These are phyloP conservation scores for Cordilura impudica DNA, from an alignment of 2,888 invertebrate genomes.

Conservation along the genomic window DNA sequence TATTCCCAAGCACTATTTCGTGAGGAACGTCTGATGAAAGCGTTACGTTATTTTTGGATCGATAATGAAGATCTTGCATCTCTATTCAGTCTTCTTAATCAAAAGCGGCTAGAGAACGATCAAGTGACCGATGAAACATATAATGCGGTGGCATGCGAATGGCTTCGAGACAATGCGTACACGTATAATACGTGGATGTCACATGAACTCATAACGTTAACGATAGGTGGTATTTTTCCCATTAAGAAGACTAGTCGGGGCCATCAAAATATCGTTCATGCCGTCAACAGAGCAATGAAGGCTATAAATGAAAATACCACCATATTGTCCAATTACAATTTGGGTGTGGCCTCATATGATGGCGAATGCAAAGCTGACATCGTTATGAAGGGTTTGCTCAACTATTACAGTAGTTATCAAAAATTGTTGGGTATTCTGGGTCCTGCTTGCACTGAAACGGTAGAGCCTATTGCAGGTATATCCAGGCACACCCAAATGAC, in stretches of 20 bases:
- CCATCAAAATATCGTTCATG: conserved; percentile 79
- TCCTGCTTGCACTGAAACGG: conserved; percentile 89
- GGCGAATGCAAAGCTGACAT: conserved; percentile 85
- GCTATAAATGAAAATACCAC: conserved; percentile 82
- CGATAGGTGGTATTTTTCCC: conserved; percentile 80
- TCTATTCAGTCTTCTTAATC: conserved; percentile 20
- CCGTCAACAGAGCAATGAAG: conserved; percentile 82
- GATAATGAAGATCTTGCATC: conserved; percentile 52
- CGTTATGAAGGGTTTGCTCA: conserved; percentile 87
- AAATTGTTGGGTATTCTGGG: conserved; percentile 86
- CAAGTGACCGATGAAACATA: conserved; percentile 59
- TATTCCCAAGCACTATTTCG: conserved; percentile 81
- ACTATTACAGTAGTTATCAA: conserved; percentile 80
- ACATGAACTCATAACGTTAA: conserved; percentile 63
- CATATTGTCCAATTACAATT: conserved; percentile 81
- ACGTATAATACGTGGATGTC: conserved; percentile 79
- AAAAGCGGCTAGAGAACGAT: conserved; percentile 8
- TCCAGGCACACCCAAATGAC: conserved; percentile 85
- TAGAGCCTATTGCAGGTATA: conserved; percentile 87
- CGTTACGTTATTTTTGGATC: conserved; percentile 68
- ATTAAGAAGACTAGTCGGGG: conserved; percentile 81
- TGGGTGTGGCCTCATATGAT: conserved; percentile 81
- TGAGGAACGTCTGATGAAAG: conserved; percentile 64
- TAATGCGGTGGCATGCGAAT: conserved; percentile 81
- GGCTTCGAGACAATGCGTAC: conserved; percentile 80